Conservation (phyloP, 2,888 invertebrate genomes). For the Syrphus vitripennis region DNA sequence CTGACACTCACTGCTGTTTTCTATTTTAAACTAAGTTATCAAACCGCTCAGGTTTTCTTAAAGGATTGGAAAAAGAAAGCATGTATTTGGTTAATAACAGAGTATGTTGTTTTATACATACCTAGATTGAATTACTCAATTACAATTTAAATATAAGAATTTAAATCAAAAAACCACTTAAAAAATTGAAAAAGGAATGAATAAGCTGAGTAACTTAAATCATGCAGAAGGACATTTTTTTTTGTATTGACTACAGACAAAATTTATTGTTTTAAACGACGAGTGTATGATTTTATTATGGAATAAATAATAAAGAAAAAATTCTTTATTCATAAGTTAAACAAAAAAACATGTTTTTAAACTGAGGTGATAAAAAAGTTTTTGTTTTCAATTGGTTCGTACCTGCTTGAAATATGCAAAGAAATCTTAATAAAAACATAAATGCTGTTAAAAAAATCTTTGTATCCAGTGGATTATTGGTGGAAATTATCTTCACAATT, state of each 20-base stretch:
- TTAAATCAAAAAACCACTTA: constrained; percentile 21
- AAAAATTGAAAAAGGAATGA: not conserved
- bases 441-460: not conserved
- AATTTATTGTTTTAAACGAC: constrained; percentile 43
- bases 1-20: constrained; percentile 28
- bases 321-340: constrained; percentile 52
- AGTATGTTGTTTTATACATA: not conserved
- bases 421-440: not conserved
- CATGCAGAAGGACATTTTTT: constrained; percentile 10
- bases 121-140: not conserved
- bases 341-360: not conserved
- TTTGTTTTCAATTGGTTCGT: not conserved
- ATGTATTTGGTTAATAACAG: not conserved
- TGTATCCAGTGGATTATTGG: too few species aligned
- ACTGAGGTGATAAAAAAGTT: not conserved
- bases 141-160: not conserved
- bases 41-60: not conserved
- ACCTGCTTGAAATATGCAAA: not conserved
- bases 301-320: constrained; percentile 58
- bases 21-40: not conserved
- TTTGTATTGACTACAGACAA: not conserved
- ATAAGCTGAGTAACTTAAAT: not conserved
- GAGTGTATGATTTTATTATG: constrained; percentile 43
- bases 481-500: too few species aligned
- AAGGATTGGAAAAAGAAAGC: not conserved